Conservation (phyloP, 2,113 vertebrate genomes). For the Semnornis frantzii region DNA sequence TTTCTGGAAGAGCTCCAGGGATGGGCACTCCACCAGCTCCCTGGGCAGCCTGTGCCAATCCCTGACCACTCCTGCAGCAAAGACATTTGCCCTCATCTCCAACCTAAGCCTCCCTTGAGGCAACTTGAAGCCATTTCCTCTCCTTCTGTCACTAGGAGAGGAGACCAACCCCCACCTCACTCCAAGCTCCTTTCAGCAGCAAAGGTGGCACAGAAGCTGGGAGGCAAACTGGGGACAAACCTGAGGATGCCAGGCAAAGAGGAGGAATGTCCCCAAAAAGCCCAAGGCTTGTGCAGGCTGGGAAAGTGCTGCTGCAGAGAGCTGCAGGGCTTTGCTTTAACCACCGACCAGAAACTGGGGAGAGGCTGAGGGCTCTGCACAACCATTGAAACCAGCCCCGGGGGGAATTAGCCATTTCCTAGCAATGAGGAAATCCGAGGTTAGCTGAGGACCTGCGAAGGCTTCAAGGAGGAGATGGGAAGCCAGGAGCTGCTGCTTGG, state of each 20-base stretch:
- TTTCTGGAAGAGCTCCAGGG: too few relatives aligned
- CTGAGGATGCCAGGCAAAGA: accelerated
- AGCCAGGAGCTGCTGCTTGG: background rate
- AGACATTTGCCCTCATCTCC: too few relatives aligned
- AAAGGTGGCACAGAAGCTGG: background rate
- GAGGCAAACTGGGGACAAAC: background rate
- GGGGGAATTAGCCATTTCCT: slow-evolving; percentile 55
- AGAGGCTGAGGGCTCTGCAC: background rate
- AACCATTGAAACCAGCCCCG: slow-evolving; percentile 46
- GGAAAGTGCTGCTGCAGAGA: background rate
- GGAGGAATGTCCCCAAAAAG: background rate
- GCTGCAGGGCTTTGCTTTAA: background rate
- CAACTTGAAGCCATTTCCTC: too few relatives aligned
- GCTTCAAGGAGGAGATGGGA: background rate
- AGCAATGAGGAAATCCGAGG: slow-evolving; percentile 30
- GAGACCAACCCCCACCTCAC: too few relatives aligned
- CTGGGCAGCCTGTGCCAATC: too few relatives aligned
- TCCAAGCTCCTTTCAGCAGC: background rate
- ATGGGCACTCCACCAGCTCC: too few relatives aligned
- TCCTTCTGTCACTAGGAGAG: too few relatives aligned
- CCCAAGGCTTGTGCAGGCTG: background rate
- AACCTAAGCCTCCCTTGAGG: too few relatives aligned
- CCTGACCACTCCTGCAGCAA: too few relatives aligned
- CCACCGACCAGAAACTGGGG: slow-evolving; percentile 8
- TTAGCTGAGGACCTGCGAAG: slow-evolving; percentile 1